Evolutionary conservation across 2,888 invertebrate genomes (phyloP), one percentile per base, ranked within the genome.

Genomic region (Icerya purchasi): DNA sequence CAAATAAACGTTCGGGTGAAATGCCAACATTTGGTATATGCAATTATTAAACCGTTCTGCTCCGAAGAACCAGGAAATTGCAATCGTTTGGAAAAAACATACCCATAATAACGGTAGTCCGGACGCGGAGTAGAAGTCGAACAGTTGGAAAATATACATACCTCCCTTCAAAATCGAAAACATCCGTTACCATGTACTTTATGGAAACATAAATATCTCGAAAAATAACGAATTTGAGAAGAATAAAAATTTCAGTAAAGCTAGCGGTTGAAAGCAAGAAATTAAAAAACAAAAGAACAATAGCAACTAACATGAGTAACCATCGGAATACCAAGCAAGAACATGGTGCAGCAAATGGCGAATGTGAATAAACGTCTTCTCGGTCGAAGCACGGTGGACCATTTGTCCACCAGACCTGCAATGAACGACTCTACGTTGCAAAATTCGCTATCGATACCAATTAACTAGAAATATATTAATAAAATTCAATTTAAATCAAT

Each of bases 401-500:
- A 78, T 66, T 77, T 76, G 68, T 78, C 78, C 22, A 77, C 72
- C 61, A 78, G 69, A 50, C 78, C 78, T 1, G 78, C 77, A 62
- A 78, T 75, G 64, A 78, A 77, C 20, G 78, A 76, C 68, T 81
- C 79, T 10, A 85, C 77, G 62, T 80, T 73, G 62, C 82, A 82
- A 68, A 82, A 84, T 69, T 83, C 83, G 67, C 83, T 83, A 72
- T 85, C 84, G 55, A 85, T 75, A 14, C 84, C 84, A 52, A 84
- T 73, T 21, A 83, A 79, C 74, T 84, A 70, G 21, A 68, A 61
- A 56, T 61, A 18, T 58, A 22, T n/a, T 19, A 50, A 52, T 18
- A 22, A n/a, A n/a, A n/a, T n/a, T n/a, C n/a, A n/a, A n/a, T n/a
- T n/a, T n/a, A n/a, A n/a, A n/a, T n/a, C n/a, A n/a, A n/a, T n/a